Evolutionary conservation across 2,113 vertebrate species (phyloP), one percentile per base, ranked within the genome.

Genomic region (Polyodon spathula): DNA sequence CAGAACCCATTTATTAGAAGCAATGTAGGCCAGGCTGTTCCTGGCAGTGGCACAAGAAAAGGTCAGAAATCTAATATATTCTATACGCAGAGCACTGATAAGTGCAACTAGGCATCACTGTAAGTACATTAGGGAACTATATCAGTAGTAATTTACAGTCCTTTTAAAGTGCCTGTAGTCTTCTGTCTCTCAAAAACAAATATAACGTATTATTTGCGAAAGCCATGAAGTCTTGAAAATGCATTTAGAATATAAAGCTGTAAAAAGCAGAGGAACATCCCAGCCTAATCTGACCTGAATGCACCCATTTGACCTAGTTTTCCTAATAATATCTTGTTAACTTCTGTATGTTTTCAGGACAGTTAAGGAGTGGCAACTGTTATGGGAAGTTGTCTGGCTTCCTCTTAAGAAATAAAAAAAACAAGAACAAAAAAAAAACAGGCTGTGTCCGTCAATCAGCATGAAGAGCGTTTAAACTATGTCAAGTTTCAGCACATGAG

Each of bases 361-460:
- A 43, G 27, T 43, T n/a, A 53, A 46, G 44, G 11, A 44, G 67
- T 59, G 62, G 73, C 74, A 74, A 76, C 74, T 75, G 76, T 73
- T 71, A 77, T 74, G 79, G 77, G 74, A 72, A 78, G 72, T 78
- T 75, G 71, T 75, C 81, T 76, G 75, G 78, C 79, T 79, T 75
- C 76, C 78, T 76, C 73, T 81, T 84, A 81, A n/a, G n/a, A n/a
- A n/a, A n/a, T 83, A 76, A 67, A 80, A 76, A 77, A 73, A 72
- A n/a, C n/a, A n/a, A n/a, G n/a, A 74, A 76, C 68, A 79, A 80
- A 78, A 82, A 76, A 84, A 78, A 77, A 70, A 57, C 9, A 65
- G 73, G 75, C 76, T 84, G 80, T 82, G 80, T 82, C 80, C 78
- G 73, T 58, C 71, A 71, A 57, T 64, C 72, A 80, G 78, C 80